These are phyloP conservation scores for Chelonus formosanus DNA, from an alignment of 2,888 invertebrate genomes.

Conservation along the genomic window DNA sequence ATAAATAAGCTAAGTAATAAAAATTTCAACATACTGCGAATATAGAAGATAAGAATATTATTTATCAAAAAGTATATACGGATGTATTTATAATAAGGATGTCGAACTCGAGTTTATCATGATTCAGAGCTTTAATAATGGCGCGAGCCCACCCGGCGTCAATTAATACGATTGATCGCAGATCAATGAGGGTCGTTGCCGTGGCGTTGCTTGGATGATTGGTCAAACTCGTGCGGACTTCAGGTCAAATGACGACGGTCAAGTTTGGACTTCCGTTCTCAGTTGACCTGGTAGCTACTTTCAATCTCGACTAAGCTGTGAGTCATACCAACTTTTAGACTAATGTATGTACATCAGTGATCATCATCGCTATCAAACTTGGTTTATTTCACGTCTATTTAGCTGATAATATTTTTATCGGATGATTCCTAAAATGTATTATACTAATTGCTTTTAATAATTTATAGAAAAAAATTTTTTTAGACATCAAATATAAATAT, in stretches of 20 bases:
- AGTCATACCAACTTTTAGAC: conserved; percentile 44
- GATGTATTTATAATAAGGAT: conserved; percentile 20
- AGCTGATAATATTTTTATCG: neutral
- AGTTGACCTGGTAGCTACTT: conserved; percentile 59
- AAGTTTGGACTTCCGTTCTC: conserved; percentile 60
- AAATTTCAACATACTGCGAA: neutral
- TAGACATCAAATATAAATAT: no score
- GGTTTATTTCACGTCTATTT: conserved; percentile 28
- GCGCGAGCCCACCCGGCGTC: conserved; percentile 43
- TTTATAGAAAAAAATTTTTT: no score
- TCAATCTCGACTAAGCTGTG: conserved; percentile 61
- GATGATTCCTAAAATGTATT: neutral
- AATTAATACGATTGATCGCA: conserved; percentile 63
- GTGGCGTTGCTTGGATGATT: conserved; percentile 46
- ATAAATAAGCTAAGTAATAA: neutral
- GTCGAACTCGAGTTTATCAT: conserved; percentile 28
- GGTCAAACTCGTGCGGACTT: conserved; percentile 45
- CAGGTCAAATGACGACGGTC: conserved; percentile 58
- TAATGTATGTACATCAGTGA: conserved; percentile 34
- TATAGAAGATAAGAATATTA: neutral
- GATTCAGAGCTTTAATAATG: conserved; percentile 20
- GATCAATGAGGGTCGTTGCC: conserved; percentile 59
- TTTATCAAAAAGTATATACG: conserved; percentile 6
- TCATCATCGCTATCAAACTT: conserved; percentile 43
- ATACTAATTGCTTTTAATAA: no score